Conservation (phyloP, 64 coral and sea anemone genomes). For the Dendrophyllia cribrosa region DNA sequence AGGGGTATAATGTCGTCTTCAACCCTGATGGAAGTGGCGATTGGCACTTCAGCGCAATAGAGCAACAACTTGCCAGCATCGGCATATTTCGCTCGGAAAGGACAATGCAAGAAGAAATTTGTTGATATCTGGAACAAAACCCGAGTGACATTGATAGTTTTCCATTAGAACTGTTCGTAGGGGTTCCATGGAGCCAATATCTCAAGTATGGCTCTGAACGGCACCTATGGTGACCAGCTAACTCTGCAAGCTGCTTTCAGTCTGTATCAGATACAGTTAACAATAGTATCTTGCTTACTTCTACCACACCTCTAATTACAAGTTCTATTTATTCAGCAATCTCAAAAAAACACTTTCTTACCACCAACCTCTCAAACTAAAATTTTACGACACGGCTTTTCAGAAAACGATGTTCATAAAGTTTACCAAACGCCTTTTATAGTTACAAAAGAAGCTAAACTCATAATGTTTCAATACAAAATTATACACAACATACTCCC, state of each 20-base stretch:
- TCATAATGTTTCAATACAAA: too few species aligned
- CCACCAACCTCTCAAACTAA: too few species aligned
- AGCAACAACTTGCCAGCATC: neutral
- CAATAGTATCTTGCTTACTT: too few species aligned
- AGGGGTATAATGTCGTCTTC: slow-evolving; percentile 8
- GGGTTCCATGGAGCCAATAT: slow-evolving; percentile 3
- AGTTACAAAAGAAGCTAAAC: too few species aligned
- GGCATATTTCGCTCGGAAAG: neutral
- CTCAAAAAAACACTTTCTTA: too few species aligned
- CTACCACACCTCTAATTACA: too few species aligned
- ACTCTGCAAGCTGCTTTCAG: slow-evolving; percentile 24
- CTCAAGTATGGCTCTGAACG: slow-evolving; percentile 16
- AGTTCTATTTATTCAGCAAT: too few species aligned
- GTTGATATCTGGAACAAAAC: slow-evolving; percentile 14
- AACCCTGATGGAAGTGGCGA: slow-evolving; percentile 27
- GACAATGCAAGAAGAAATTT: slow-evolving; percentile 28
- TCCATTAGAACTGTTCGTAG: slow-evolving; percentile 42
- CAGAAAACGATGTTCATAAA: too few species aligned
- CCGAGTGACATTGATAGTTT: neutral
- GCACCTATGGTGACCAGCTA: slow-evolving; percentile 46
- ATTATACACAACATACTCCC: too few species aligned
- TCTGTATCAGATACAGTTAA: neutral
- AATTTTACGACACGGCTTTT: too few species aligned
- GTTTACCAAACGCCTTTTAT: too few species aligned
- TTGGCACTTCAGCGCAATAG: neutral